Percentiles rank a stretch among this genome's conserved stretches.
Evolutionary conservation across 2,113 vertebrate genomes (phyloP).

Genomic region (Oreochromis niloticus): DNA sequence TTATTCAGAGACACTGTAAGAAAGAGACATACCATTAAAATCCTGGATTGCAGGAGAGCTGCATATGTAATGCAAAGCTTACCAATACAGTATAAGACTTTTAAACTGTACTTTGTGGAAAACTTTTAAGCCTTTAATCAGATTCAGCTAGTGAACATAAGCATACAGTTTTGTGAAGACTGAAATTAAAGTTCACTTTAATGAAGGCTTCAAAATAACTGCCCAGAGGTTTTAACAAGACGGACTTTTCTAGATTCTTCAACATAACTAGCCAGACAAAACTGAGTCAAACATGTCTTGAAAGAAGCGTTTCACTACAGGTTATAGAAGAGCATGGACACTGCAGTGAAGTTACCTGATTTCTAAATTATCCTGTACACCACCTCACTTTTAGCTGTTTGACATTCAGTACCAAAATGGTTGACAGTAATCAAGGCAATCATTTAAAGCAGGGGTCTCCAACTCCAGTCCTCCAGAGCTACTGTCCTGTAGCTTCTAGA

Average conservation of each 20-base stretch:
- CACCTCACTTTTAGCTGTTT: background rate
- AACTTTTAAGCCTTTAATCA: background rate
- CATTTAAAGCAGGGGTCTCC: background rate
- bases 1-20: background rate
- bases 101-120: background rate
- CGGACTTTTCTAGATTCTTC: background rate
- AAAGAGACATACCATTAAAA: fast-evolving
- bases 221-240: background rate
- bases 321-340: background rate
- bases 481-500: background rate
- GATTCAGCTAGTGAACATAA: background rate
- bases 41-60: background rate
- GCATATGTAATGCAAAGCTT: background rate
- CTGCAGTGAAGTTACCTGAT: background rate
- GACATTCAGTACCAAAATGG: fast-evolving
- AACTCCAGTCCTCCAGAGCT: background rate
- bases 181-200: background rate
- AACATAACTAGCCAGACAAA: background rate
- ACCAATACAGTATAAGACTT: background rate
- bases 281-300: background rate
- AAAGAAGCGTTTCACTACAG: background rate
- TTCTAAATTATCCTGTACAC: background rate
- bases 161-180: background rate
- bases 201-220: background rate
- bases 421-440: background rate